phyloP scores from a whole-genome alignment of 1,140 invertebrate genomes.

The Thaumetopoea pityocampa region DNA sequence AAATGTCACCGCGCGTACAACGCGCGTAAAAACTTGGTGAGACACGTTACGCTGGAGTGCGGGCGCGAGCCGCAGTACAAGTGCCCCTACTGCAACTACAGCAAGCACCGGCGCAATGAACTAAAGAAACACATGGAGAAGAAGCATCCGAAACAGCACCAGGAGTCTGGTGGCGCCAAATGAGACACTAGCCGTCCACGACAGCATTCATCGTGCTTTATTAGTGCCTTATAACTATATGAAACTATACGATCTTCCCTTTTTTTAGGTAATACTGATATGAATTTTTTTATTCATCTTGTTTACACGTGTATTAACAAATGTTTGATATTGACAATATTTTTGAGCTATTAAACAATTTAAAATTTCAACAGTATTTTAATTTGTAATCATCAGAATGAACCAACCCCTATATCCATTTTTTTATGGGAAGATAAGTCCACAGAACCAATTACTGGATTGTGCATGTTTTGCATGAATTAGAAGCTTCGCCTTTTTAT shows the following conservation, averaged over 20 bases:
- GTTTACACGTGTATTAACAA: conserved; percentile 55
- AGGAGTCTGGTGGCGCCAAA: conserved; percentile 15
- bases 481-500: conserved; percentile 73
- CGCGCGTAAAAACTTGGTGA: conserved; percentile 78
- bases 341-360: conserved; percentile 64
- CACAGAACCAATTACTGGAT: conserved; percentile 41
- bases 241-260: conserved; percentile 49
- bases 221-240: conserved; percentile 15
- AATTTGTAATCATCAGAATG: conserved; percentile 27
- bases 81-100: conserved; percentile 78
- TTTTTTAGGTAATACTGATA: conserved; percentile 50
- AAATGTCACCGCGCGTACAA: conserved; percentile 78
- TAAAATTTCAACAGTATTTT: conserved; percentile 35
- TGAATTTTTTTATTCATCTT: conserved; percentile 58
- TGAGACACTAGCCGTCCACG: conserved; percentile 13
- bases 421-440: conserved; percentile 68
- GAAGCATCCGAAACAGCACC: conserved; percentile 57
- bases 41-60: conserved; percentile 82
- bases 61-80: conserved; percentile 81
- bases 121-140: conserved; percentile 76
- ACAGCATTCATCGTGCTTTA: conserved; percentile 13
- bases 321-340: conserved; percentile 60
- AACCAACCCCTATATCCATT: conserved; percentile 8
- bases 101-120: conserved; percentile 74
- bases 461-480: conserved; percentile 73